Evolutionary conservation across 2,113 vertebrate species (phyloP).

Genomic region (Entelurus aequoreus): DNA sequence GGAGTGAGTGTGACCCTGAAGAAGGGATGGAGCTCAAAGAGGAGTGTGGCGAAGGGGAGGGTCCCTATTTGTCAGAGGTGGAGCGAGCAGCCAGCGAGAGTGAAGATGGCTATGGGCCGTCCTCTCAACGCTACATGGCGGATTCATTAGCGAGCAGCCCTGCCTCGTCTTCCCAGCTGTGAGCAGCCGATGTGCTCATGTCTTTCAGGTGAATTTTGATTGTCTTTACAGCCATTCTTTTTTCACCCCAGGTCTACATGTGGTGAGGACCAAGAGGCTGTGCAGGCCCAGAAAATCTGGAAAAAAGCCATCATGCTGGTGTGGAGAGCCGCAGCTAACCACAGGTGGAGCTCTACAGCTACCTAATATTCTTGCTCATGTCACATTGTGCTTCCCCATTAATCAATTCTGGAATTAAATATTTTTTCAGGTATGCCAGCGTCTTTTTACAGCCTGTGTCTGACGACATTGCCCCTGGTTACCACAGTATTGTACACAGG

Average conservation of each 20-base stretch:
- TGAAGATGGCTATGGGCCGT: slow-evolving; percentile 93
- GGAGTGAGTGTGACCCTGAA: slow-evolving; percentile 84
- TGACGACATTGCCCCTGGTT: slow-evolving; percentile 96
- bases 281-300: slow-evolving; percentile 99
- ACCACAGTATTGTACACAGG: slow-evolving; percentile 99
- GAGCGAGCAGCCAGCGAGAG: slow-evolving; percentile 95
- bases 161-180: slow-evolving; percentile 98
- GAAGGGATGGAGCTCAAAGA: slow-evolving; percentile 92
- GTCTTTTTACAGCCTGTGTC: slow-evolving; percentile 98
- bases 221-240: neutral
- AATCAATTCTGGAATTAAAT: neutral
- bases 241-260: slow-evolving; percentile 84
- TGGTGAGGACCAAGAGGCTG: slow-evolving; percentile 96
- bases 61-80: slow-evolving; percentile 92
- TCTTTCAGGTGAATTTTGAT: no score
- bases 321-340: slow-evolving; percentile 98
- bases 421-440: slow-evolving; percentile 84
- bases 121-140: slow-evolving; percentile 89
- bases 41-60: slow-evolving; percentile 85
- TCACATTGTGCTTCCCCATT: neutral
- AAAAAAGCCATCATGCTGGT: slow-evolving; percentile 99
- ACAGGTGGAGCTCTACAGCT: slow-evolving; percentile 74
- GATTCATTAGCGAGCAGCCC: slow-evolving; percentile 98
- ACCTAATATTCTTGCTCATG: neutral
- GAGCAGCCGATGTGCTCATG: slow-evolving; percentile 51